phyloP scores from a whole-genome alignment of 2,797 vertebrate species.

The Sarcophilus harrisii region DNA sequence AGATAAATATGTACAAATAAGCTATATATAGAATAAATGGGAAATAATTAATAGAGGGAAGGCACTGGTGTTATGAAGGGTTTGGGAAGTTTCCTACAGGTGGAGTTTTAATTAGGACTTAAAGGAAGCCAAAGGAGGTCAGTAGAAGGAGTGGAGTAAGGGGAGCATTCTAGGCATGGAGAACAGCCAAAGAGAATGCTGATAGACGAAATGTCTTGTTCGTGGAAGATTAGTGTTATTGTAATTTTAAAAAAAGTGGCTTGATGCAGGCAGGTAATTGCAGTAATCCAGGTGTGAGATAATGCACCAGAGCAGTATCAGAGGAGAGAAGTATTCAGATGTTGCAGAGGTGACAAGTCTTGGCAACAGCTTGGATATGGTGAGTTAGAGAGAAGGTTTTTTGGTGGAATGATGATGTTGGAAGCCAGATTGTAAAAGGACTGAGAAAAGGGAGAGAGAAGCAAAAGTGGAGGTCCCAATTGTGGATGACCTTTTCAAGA shows the following conservation, averaged over 20 bases:
- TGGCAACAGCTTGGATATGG: background rate
- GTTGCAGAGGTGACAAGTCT: background rate
- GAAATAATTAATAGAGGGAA: background rate
- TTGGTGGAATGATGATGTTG: background rate
- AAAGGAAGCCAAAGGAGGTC: background rate
- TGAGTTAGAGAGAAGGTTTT: background rate
- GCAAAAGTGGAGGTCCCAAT: background rate
- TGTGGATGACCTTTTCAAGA: background rate
- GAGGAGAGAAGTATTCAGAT: background rate
- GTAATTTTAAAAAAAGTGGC: background rate
- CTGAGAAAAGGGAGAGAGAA: background rate
- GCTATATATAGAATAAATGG: background rate
- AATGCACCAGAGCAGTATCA: background rate
- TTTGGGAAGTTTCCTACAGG: background rate
- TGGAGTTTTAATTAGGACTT: background rate
- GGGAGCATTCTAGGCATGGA: background rate
- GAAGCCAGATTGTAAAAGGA: background rate
- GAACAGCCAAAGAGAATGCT: background rate
- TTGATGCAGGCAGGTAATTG: background rate
- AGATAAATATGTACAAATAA: background rate
- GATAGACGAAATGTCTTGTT: background rate
- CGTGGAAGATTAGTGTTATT: background rate
- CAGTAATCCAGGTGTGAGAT: background rate
- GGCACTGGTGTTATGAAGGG: background rate
- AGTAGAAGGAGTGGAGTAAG: background rate